A percentile compares a stretch with the other conserved stretches of the same genome.
Conservation (phyloP, 2,797 vertebrate species). For the Knipowitschia caucasica region DNA sequence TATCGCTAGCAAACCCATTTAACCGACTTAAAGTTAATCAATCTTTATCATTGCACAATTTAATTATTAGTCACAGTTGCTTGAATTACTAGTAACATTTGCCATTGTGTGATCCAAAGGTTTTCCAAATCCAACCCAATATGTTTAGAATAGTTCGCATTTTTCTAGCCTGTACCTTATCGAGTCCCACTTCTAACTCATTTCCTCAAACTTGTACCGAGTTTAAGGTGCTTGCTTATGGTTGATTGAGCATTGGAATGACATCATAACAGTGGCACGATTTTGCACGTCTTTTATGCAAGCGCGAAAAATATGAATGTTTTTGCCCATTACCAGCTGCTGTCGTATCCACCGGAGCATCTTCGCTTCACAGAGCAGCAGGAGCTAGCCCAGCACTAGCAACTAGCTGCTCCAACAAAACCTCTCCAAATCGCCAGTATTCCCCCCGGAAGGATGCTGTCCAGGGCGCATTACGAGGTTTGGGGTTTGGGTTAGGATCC, state of each 20-base stretch:
- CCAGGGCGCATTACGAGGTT: constrained; percentile 53
- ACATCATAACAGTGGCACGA: neutral
- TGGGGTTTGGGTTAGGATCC: too few species aligned
- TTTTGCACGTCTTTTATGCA: neutral
- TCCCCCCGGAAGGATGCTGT: constrained; percentile 32
- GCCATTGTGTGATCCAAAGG: too few species aligned
- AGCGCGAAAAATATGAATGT: neutral
- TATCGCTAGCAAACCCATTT: constrained; percentile 19
- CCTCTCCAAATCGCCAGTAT: constrained; percentile 53
- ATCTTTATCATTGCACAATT: neutral
- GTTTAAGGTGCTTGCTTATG: too few species aligned
- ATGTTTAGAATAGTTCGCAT: too few species aligned
- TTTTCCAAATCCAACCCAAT: too few species aligned
- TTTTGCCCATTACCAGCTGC: constrained; percentile 84
- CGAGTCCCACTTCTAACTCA: too few species aligned
- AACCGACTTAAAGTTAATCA: constrained; percentile 35
- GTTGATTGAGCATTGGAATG: neutral
- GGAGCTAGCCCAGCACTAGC: constrained; percentile 62
- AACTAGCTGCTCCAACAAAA: constrained; percentile 65
- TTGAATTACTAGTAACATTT: too few species aligned
- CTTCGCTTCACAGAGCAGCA: constrained; percentile 71
- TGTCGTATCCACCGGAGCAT: constrained; percentile 95
- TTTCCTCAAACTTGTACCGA: too few species aligned
- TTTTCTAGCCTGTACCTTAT: too few species aligned
- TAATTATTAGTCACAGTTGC: too few species aligned